Evolutionary conservation across 1,140 invertebrate species (phyloP), one percentile per base, ranked within the genome.

Genomic region (Zaprionus inermis): DNA sequence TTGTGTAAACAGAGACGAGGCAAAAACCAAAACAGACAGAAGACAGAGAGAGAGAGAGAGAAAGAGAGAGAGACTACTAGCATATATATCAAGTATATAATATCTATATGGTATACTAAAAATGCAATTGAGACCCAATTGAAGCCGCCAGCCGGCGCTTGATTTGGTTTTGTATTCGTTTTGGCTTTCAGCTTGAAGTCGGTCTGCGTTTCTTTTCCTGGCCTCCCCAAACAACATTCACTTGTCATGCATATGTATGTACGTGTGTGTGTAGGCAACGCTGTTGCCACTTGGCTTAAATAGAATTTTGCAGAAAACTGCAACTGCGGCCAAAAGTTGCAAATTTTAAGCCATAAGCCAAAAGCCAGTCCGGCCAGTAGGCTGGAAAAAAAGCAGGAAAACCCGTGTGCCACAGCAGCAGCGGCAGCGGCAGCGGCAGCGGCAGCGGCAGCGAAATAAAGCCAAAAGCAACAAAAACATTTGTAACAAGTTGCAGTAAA

Each of bases 211-310:
- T 60, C 79, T 70, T 81, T 81, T 82, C 70, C 76, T 79, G 77
- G 66, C 78, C 75, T 49, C 72, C 72, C 66, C 57, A 86, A 88
- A 89, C 83, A 88, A 88, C 83, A 88, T 88, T 88, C 83, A 88
- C 83, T 88, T 89, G 80, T 79, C 84, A 78, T 84, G 4, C 22
- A 24, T 24, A 24, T 4, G 24, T 28, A 28, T 28, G 24, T 28
- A 4, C 3, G 24, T 28, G 5, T 28, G 24, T 28, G 80, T 76
- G 81, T 66, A 66, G 76, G 70, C 72, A 63, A 61, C 60, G 72
- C 41, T 28, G 30, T 55, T 32, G 73, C 61, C 69, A 66, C 68
- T 77, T 56, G 69, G 81, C 74, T 78, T 63, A 79, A 86, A 77
- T 88, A 88, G 83, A 88, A 88, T 83, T 67, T 66, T 65, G 44